phyloP scores from a whole-genome alignment of 92 coral and sea anemone genomes.

The Parazoanthus swiftii region DNA sequence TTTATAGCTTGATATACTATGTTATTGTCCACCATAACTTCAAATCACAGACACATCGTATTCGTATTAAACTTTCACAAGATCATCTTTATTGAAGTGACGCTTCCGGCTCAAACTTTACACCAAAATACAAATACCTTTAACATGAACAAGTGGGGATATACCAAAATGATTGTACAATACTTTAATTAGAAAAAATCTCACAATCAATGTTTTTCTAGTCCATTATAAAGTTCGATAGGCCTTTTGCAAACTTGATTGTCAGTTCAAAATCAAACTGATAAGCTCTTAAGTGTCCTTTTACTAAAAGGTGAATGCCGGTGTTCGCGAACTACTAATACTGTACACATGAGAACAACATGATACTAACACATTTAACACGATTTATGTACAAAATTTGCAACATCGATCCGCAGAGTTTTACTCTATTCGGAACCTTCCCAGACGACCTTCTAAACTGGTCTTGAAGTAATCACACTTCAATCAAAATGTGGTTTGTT shows the following conservation, averaged over 20 bases:
- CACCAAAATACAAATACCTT: background rate
- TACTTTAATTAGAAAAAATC: background rate
- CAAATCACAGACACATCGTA: background rate
- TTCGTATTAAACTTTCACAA: background rate
- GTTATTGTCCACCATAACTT: background rate
- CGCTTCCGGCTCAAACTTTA: conserved; percentile 28
- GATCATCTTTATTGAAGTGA: conserved; percentile 17
- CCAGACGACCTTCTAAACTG: background rate
- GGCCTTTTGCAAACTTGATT: background rate
- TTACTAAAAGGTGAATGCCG: background rate
- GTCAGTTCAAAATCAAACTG: background rate
- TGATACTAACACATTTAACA: background rate
- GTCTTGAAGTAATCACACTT: conserved; percentile 31
- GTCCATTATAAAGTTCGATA: background rate
- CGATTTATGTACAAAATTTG: conserved; percentile 16
- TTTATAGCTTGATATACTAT: background rate
- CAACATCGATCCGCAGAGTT: no score
- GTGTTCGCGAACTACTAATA: background rate
- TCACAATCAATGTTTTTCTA: background rate
- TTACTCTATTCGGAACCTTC: background rate
- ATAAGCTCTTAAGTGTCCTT: background rate
- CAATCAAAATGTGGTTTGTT: conserved; percentile 38
- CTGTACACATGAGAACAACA: conserved; percentile 18
- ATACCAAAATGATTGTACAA: background rate
- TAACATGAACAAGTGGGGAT: conserved; percentile 4